Base-by-base conservation (phyloP, 2,888 invertebrate species). In the Chrysodeixis includens region DNA sequence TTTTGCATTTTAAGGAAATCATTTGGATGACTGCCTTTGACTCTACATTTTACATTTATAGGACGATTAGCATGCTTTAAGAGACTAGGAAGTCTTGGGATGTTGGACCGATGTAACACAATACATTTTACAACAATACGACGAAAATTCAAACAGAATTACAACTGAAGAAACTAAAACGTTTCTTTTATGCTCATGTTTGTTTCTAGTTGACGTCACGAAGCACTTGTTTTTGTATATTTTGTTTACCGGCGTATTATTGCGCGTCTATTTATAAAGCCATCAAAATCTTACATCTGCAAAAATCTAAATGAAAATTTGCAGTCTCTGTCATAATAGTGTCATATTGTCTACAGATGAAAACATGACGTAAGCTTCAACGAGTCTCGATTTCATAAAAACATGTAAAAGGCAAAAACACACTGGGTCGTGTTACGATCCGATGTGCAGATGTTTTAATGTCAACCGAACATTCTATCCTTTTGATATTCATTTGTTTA, bases 1-100 rank as follows among this genome's bases (percentile, higher is more conserved):
- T 83, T 86, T 87, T 86, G 82, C 81, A 82, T 85, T 86, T 85
- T 81, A 77, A 86, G 85, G 82, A 85, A 87, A 82, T 84, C 66
- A 78, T 83, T 82, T 75, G 65, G 72, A 80, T 76, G 67, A 78
- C 69, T 71, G 46, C 68, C 18, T 55, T 67, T 78, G 76, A 66
- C 70, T 83, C 80, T 66, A 66, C 64, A 71, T 72, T 68, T 61
- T 62, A 71, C 62, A 55, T 75, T 68, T 63, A 71, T 53, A 55
- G 6, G 16, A 16, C 40, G n/a, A 44, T 44, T 44, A n/a, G 2
- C n/a, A 16, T n/a, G 7, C 44, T n/a, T n/a, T 0, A 10, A 32
- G 32, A 32, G 1, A 44, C 44, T 44, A 7, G 7, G n/a, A n/a
- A n/a, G n/a, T n/a, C 16, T 18, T 46, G 16, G 9, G 16, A 46